A percentile compares a stretch with the other conserved stretches of the same genome.
phyloP scores from a whole-genome alignment of 1,140 invertebrate species.

The Oryzaephilus surinamensis region DNA sequence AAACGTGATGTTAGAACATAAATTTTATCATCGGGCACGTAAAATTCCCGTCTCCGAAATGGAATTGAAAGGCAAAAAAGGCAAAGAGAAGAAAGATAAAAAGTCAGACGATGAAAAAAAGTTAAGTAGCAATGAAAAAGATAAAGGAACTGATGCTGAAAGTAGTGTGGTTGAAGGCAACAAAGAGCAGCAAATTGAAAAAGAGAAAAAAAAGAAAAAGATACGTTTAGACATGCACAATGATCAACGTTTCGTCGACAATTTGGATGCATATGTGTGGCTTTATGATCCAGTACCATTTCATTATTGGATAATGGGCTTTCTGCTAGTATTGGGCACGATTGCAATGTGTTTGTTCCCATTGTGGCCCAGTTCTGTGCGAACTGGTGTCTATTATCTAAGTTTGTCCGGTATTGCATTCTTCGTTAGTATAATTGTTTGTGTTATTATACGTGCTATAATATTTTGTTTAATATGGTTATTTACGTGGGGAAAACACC shows the following conservation, averaged over 20 bases:
- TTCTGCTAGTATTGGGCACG: slow-evolving; percentile 80
- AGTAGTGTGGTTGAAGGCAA: slow-evolving; percentile 33
- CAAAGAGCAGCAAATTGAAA: slow-evolving; percentile 31
- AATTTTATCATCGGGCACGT: slow-evolving; percentile 89
- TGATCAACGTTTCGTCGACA: slow-evolving; percentile 88
- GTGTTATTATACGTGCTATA: slow-evolving; percentile 80
- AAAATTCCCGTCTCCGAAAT: slow-evolving; percentile 73
- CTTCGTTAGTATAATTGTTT: slow-evolving; percentile 81
- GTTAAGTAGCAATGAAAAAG: slow-evolving; percentile 28
- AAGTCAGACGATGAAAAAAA: slow-evolving; percentile 41
- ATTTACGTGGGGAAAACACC: slow-evolving; percentile 79
- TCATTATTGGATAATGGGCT: slow-evolving; percentile 92
- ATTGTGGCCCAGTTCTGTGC: slow-evolving; percentile 88
- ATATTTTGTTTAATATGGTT: slow-evolving; percentile 89
- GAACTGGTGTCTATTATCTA: slow-evolving; percentile 94
- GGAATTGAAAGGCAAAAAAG: slow-evolving; percentile 57
- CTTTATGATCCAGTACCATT: slow-evolving; percentile 96
- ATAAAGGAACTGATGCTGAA: slow-evolving; percentile 33
- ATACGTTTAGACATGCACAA: slow-evolving; percentile 91
- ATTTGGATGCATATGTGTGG: slow-evolving; percentile 96
- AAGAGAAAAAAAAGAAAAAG: slow-evolving; percentile 55
- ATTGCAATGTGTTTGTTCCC: slow-evolving; percentile 97
- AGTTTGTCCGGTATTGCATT: slow-evolving; percentile 90
- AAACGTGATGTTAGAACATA: slow-evolving; percentile 78
- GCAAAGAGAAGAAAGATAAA: slow-evolving; percentile 47